phyloP scores from a whole-genome alignment of 2,113 vertebrate species.

The Sceloporus undulatus region DNA sequence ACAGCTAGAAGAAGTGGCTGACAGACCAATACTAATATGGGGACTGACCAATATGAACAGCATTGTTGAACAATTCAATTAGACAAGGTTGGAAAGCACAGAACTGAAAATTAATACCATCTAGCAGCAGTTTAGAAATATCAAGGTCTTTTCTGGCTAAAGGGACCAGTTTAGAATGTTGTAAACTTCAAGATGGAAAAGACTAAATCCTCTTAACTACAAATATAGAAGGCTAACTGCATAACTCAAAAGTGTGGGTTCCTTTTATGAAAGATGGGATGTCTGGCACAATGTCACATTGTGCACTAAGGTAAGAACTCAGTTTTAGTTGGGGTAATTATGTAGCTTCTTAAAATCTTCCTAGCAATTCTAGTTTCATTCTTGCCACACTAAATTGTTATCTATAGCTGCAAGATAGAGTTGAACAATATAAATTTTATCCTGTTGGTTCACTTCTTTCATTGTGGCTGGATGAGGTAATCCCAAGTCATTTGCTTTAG shows the following conservation, averaged over 20 bases:
- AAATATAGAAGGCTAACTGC: too few species aligned
- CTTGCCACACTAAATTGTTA: conserved; percentile 13
- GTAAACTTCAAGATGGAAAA: neutral
- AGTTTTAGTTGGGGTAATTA: neutral
- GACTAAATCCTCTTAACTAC: neutral
- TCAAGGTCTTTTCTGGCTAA: neutral
- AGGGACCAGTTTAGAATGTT: neutral
- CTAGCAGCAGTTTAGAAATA: neutral
- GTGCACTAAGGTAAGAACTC: neutral
- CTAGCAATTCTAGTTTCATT: conserved; percentile 13
- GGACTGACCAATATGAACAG: neutral
- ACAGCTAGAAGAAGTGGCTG: neutral
- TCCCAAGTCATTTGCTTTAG: neutral
- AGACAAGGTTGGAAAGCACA: neutral
- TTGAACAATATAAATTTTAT: neutral
- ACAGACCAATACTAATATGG: neutral
- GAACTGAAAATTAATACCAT: neutral
- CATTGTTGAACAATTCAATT: neutral
- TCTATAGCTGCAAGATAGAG: neutral
- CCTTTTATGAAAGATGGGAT: neutral
- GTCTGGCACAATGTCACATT: neutral
- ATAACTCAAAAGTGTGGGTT: neutral
- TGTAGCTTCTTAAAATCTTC: conserved; percentile 1
- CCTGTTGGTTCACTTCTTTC: neutral
- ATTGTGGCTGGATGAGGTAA: conserved; percentile 7